Percentiles rank a stretch among this genome's conserved stretches.
Evolutionary conservation across 2,888 invertebrate genomes (phyloP).

Genomic region (Heteromyza rotundicornis): DNA sequence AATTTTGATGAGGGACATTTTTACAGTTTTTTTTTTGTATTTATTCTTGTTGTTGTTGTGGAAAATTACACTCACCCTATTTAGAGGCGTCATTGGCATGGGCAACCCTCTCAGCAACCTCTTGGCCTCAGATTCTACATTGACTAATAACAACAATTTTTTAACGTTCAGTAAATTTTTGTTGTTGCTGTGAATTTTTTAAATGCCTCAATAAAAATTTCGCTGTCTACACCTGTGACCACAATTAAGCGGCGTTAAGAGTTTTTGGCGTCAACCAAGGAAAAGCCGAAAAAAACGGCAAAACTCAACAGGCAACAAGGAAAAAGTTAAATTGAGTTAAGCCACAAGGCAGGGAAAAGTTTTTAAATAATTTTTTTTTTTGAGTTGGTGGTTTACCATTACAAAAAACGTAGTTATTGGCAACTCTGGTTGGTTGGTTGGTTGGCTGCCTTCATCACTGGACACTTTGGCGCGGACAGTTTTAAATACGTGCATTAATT

Average conservation of each 20-base stretch:
- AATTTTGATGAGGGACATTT: conserved; percentile 25
- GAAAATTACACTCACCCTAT: neutral
- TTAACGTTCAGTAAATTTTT: neutral
- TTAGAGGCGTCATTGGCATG: neutral
- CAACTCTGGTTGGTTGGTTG: neutral
- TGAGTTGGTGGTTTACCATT: neutral
- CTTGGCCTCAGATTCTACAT: neutral
- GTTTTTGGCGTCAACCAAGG: conserved; percentile 30
- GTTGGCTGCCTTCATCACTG: neutral
- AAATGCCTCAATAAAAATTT: conserved; percentile 53
- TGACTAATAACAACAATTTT: neutral
- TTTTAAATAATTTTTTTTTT: conserved; percentile 33
- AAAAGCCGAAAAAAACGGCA: neutral
- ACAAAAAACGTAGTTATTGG: neutral
- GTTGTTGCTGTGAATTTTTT: conserved; percentile 37
- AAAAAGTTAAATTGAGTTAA: conserved; percentile 49
- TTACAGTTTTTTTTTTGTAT: conserved; percentile 7
- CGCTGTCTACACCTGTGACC: conserved; percentile 56
- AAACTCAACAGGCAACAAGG: conserved; percentile 10
- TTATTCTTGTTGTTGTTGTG: neutral
- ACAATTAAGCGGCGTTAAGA: conserved; percentile 57
- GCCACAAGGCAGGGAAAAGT: conserved; percentile 32
- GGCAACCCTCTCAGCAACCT: neutral
- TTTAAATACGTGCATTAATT: conserved; percentile 20
- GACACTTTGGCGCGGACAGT: neutral